These are phyloP conservation scores for Cepaea nemoralis DNA, from an alignment of 1,140 invertebrate genomes.

Conservation along the genomic window DNA sequence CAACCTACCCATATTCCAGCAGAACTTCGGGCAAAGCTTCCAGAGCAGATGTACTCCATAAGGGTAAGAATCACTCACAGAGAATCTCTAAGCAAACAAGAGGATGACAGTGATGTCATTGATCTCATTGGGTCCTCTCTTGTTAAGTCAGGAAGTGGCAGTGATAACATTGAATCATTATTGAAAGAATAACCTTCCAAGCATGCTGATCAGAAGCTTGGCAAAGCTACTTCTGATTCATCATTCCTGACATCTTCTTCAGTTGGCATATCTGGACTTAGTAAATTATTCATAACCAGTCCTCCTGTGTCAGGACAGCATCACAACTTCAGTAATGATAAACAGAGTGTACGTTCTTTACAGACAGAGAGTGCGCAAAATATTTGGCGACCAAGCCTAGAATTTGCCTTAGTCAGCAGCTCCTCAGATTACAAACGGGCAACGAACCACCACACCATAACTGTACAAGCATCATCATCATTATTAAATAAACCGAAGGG, in stretches of 20 bases:
- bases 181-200: not conserved
- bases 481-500: not conserved
- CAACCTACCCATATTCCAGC: constrained; percentile 62
- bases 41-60: constrained; percentile 60
- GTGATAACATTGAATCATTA: not conserved
- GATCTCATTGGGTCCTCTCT: constrained; percentile 34
- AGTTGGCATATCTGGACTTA: constrained; percentile 38
- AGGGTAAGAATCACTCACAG: constrained; percentile 50
- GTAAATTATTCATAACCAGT: constrained; percentile 11
- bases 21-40: constrained; percentile 61
- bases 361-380: constrained; percentile 20
- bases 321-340: not conserved
- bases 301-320: constrained; percentile 10
- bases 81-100: constrained; percentile 14
- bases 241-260: not conserved
- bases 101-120: constrained; percentile 4
- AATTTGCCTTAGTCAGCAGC: not conserved
- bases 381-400: constrained; percentile 18
- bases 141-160: not conserved
- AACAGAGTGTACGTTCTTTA: not conserved
- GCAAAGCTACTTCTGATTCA: not conserved
- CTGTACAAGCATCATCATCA: not conserved
- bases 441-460: not conserved
- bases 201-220: not conserved
- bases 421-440: not conserved